Conservation (phyloP, 2,888 invertebrate species). For the Cataglyphis cursor region DNA sequence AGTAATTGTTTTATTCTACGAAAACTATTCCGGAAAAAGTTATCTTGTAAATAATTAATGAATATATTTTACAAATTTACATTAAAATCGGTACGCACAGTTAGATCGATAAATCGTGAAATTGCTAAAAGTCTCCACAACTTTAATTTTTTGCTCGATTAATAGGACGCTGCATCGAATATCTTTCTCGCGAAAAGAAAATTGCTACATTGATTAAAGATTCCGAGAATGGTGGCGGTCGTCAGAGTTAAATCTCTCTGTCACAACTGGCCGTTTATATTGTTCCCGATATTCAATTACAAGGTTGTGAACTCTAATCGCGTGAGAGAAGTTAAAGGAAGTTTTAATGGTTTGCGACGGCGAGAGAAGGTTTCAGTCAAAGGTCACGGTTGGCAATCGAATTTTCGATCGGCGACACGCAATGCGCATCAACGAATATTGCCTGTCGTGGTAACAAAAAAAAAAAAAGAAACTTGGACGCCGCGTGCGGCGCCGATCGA, state of each 20-base stretch:
- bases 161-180: slow-evolving; percentile 1
- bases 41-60: not conserved
- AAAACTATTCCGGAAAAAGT: not conserved
- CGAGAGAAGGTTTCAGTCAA: slow-evolving; percentile 57
- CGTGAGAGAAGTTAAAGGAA: slow-evolving; percentile 60
- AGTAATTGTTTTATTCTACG: slow-evolving; percentile 4
- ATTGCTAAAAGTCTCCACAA: not conserved
- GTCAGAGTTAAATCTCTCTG: slow-evolving; percentile 23
- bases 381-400: slow-evolving; percentile 63
- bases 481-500: not conserved
- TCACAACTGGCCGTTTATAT: slow-evolving; percentile 57
- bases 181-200: not conserved
- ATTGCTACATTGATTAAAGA: slow-evolving; percentile 32
- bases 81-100: not conserved
- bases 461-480: not conserved
- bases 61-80: not conserved
- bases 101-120: not conserved
- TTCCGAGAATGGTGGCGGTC: slow-evolving; percentile 25
- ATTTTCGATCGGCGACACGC: slow-evolving; percentile 55
- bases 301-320: slow-evolving; percentile 55
- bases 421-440: slow-evolving; percentile 56
- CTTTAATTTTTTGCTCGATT: slow-evolving; percentile 12
- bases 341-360: slow-evolving; percentile 64
- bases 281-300: slow-evolving; percentile 60
- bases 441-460: slow-evolving; percentile 13